Percentiles rank a stretch among this genome's conserved stretches.
Evolutionary conservation across 1,140 invertebrate species (phyloP).

Genomic region (Drosophila auraria): DNA sequence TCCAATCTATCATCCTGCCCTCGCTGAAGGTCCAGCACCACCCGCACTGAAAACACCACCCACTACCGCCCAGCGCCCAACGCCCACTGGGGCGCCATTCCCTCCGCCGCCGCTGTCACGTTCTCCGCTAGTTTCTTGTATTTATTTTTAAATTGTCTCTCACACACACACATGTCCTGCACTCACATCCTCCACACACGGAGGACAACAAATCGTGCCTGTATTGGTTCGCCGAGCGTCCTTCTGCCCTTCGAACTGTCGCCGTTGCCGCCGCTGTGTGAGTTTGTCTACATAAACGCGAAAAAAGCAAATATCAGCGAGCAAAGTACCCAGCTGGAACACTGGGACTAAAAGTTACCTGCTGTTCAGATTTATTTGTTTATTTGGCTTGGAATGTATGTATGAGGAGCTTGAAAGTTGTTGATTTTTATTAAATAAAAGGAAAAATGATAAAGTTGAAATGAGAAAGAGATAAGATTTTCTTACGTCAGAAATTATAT

Average conservation of each 20-base stretch:
- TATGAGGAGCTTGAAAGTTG: not conserved
- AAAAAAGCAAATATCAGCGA: constrained; percentile 34
- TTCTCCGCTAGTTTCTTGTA: constrained; percentile 79
- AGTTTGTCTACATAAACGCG: constrained; percentile 49
- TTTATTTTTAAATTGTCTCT: constrained; percentile 82
- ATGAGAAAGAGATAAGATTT: too few relatives aligned
- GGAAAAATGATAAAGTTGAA: too few relatives aligned
- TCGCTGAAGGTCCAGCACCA: constrained; percentile 51
- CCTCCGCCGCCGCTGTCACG: constrained; percentile 41
- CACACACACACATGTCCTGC: constrained; percentile 34
- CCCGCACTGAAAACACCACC: constrained; percentile 18
- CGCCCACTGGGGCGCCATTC: constrained; percentile 26
- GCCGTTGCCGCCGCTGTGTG: constrained; percentile 31
- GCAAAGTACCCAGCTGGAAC: constrained; percentile 8
- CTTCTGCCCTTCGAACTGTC: constrained; percentile 43
- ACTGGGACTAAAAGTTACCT: constrained; percentile 14
- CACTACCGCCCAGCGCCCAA: constrained; percentile 15
- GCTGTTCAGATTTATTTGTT: constrained; percentile 15
- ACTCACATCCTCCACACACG: constrained; percentile 50
- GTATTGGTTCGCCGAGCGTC: constrained; percentile 57
- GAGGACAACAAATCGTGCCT: constrained; percentile 45
- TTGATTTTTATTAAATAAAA: not conserved
- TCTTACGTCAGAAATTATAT: too few relatives aligned
- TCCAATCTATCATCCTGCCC: constrained; percentile 78
- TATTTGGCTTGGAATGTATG: not conserved